A percentile compares a stretch with the other conserved stretches of the same genome.
Evolutionary conservation across 1,140 invertebrate species (phyloP).

Genomic region (Psilanteris sp.): DNA sequence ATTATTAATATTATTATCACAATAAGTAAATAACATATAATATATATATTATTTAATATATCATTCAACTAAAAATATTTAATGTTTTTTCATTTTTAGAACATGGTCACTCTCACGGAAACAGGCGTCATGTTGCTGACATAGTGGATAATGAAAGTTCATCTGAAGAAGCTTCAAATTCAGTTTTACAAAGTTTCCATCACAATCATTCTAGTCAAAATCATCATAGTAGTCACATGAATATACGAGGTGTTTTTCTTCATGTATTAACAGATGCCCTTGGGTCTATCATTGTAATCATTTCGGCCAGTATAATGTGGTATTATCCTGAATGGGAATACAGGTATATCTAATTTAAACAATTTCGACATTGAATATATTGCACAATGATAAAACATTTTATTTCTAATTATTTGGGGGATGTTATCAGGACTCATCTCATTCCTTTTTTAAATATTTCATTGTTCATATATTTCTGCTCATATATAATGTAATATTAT

Average conservation of each 20-base stretch:
- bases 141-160: conserved; percentile 88
- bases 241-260: conserved; percentile 98
- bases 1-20: too few relatives aligned
- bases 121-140: not conserved
- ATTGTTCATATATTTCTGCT: too few relatives aligned
- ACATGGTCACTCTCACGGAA: conserved; percentile 2
- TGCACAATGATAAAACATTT: too few relatives aligned
- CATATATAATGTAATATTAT: too few relatives aligned
- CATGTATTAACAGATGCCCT: conserved; percentile 98
- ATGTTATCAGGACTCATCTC: too few relatives aligned
- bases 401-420: too few relatives aligned
- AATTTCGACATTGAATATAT: not conserved
- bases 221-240: conserved; percentile 90
- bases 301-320: conserved; percentile 94
- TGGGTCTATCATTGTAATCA: conserved; percentile 97
- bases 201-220: too few relatives aligned
- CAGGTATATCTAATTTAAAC: conserved; percentile 71
- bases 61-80: not conserved
- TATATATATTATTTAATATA: too few relatives aligned
- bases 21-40: too few relatives aligned
- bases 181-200: too few relatives aligned
- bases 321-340: conserved; percentile 90
- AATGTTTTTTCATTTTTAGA: conserved; percentile 3
- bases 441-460: too few relatives aligned
- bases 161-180: conserved; percentile 76